Conservation (phyloP, 2,797 vertebrate species). For the Cyclura pinguis region DNA sequence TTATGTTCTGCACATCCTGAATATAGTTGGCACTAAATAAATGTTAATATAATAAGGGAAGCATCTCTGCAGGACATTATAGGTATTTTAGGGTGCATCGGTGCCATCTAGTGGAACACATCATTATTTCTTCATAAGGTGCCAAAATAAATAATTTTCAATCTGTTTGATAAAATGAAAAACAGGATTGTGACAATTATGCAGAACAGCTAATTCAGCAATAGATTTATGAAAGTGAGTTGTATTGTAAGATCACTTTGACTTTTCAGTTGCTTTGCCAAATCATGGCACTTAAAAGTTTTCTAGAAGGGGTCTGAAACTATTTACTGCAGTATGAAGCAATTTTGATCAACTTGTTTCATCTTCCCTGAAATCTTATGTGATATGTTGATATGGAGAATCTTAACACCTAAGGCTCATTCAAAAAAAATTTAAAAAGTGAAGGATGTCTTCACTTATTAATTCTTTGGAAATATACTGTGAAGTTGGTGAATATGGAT, state of each 20-base stretch:
- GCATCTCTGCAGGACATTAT: rapidly evolving
- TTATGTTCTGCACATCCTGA: slow-evolving; percentile 17
- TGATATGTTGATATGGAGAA: not conserved
- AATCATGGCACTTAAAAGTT: not conserved
- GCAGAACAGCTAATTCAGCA: not conserved
- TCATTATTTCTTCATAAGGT: not conserved
- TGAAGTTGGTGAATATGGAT: not conserved
- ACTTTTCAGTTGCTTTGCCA: not conserved
- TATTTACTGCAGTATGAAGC: not conserved
- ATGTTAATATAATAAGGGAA: not conserved
- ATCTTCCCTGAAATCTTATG: not conserved
- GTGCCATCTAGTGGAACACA: slow-evolving; percentile 33
- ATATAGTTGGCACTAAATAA: slow-evolving; percentile 32
- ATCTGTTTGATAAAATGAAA: not conserved
- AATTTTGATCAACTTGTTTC: not conserved
- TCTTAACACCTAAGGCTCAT: not conserved
- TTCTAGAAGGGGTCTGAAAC: not conserved
- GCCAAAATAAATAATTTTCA: slow-evolving; percentile 12
- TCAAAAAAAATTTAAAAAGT: too few species aligned
- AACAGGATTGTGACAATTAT: not conserved
- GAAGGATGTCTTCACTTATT: not conserved
- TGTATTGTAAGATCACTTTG: not conserved
- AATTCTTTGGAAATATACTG: not conserved
- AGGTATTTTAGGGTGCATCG: not conserved
- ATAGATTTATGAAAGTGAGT: not conserved